Evolutionary conservation across 2,113 vertebrate genomes (phyloP).

Genomic region (Psammodynastes pulverulentus): DNA sequence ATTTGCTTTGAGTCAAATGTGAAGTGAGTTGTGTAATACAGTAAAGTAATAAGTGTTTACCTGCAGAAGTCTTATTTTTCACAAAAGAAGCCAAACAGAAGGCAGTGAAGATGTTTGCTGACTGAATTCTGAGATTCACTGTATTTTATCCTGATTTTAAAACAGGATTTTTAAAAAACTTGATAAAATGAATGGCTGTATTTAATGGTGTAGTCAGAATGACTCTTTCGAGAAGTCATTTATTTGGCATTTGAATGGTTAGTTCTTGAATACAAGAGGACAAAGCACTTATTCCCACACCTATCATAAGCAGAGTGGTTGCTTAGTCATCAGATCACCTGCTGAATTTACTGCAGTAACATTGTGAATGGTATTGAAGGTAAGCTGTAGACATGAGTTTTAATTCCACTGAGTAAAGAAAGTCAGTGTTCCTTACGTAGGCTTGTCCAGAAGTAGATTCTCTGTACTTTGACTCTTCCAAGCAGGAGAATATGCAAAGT

Average conservation of each 20-base stretch:
- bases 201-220: background rate
- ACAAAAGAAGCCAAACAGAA: background rate
- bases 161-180: background rate
- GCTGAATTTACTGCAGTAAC: background rate
- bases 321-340: background rate
- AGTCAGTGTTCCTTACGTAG: background rate
- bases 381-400: background rate
- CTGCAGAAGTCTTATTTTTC: background rate
- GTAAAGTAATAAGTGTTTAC: background rate
- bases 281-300: background rate
- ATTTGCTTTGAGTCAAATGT: conserved; percentile 1
- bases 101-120: background rate
- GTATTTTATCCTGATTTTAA: background rate
- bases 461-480: background rate
- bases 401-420: background rate
- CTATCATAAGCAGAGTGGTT: background rate
- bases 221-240: background rate
- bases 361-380: background rate
- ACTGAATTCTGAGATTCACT: background rate
- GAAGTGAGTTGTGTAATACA: background rate
- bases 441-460: background rate
- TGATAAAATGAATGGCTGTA: background rate
- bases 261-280: background rate
- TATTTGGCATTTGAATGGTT: background rate
- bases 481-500: background rate